Base-by-base conservation (phyloP, 1,140 invertebrate species). In the Probaryconus sp. region DNA sequence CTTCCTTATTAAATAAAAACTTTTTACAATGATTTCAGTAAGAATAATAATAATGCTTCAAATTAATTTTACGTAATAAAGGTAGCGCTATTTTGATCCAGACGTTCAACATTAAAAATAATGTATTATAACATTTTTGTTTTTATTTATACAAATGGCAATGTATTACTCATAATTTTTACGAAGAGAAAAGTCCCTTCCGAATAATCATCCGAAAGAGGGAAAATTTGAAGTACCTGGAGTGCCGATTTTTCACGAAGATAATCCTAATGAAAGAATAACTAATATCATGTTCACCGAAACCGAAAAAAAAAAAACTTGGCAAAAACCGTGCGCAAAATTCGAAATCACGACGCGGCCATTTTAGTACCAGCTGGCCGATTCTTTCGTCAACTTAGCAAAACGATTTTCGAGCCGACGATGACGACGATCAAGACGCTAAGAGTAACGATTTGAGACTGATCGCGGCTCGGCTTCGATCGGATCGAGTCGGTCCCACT, bases 291-390 rank as follows among this genome's bases (percentile, higher is more conserved):
- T 68, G 53, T 76, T 79, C 73, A 77, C 71, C 63, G 37, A 56
- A 45, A 11, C 7, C 5, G 14, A 0, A 31, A 37, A 10, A 31
- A 2, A 18, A 42, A 43, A 24, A 17, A 28, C 53, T 13, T 45
- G 37, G 50, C 45, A 13, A 9, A 40, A 31, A 48, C 18, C 14
- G 45, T 56, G 16, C n/a, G 24, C 24, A 43, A 11, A 30, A 51
- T 51, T 58, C 16, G 47, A 30, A 31, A 45, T 84, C 74, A 84
- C 40, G 79, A 72, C 73, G 78, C 77, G 73, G 83, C 80, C 83
- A 85, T 85, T 80, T 84, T 82, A 80, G 72, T 79, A 79, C 35
- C 77, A 63, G 65, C 48, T 79, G 78, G 55, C 48, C 45, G 68
- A 55, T 55, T 51, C 26, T 43, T 55, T 76, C 65, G 65, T 58